Evolutionary conservation across 2,113 vertebrate genomes (phyloP).

Genomic region (Beaufortia kweichowensis): DNA sequence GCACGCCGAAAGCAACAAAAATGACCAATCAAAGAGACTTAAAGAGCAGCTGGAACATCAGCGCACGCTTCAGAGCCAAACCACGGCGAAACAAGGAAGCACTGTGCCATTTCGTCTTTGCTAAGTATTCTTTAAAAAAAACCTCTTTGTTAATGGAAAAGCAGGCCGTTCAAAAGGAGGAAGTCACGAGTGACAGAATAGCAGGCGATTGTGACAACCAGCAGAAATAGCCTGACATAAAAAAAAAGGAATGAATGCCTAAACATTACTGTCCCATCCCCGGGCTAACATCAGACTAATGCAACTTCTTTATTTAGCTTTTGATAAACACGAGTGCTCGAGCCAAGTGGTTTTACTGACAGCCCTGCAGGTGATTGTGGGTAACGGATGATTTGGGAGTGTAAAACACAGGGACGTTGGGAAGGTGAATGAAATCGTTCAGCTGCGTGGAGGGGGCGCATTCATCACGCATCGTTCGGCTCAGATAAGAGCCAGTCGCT

Average conservation of each 20-base stretch:
- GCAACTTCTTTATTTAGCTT: conserved; percentile 41
- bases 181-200: background rate
- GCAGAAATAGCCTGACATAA: background rate
- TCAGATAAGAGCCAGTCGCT: conserved; percentile 42
- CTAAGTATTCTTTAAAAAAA: background rate
- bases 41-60: conserved; percentile 2
- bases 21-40: conserved; percentile 1
- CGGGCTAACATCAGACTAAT: conserved; percentile 25
- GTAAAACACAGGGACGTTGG: conserved; percentile 46
- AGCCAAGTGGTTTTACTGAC: conserved; percentile 17
- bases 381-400: conserved; percentile 49
- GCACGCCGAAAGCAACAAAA: background rate
- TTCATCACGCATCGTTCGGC: conserved; percentile 41
- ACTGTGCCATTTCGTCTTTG: conserved; percentile 12
- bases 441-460: conserved; percentile 36
- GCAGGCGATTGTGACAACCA: background rate
- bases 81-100: background rate
- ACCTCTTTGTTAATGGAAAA: background rate
- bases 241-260: background rate
- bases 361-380: conserved; percentile 45
- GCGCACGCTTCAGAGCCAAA: conserved; percentile 10
- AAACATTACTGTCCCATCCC: conserved; percentile 20
- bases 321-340: conserved; percentile 36
- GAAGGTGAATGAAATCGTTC: conserved; percentile 55
- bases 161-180: background rate